A percentile compares a stretch with the other conserved stretches of the same genome.
Conservation (phyloP, 2,113 vertebrate genomes). For the Heterotilapia buettikoferi region DNA sequence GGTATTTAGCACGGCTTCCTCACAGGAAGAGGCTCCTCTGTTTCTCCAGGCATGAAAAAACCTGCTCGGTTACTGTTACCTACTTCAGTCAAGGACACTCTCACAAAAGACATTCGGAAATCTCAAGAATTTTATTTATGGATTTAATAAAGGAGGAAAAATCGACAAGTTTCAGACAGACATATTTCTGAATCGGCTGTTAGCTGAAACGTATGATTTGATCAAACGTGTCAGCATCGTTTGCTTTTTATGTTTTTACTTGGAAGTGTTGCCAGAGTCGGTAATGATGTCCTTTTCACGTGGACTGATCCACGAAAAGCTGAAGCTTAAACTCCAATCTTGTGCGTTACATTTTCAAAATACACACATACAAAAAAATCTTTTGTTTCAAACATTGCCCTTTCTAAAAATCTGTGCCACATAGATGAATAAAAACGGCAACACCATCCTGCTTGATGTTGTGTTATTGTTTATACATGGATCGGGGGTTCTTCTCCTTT, state of each 20-base stretch:
- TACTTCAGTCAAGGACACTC: neutral
- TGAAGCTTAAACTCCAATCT: neutral
- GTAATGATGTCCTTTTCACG: neutral
- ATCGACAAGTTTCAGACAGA: neutral
- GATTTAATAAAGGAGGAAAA: neutral
- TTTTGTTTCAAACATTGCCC: neutral
- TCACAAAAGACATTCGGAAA: neutral
- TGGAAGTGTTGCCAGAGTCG: neutral
- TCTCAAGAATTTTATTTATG: neutral
- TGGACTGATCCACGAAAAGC: neutral
- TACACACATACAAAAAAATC: neutral
- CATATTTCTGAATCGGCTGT: neutral
- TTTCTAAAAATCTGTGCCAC: neutral
- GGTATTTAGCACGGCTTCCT: neutral
- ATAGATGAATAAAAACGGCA: neutral
- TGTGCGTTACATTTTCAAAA: neutral
- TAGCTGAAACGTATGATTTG: neutral
- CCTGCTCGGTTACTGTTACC: neutral
- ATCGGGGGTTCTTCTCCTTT: neutral
- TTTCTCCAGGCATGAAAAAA: neutral
- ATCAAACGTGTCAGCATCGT: neutral
- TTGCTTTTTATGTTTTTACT: neutral
- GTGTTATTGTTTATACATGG: neutral
- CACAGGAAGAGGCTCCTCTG: neutral
- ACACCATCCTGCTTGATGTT: neutral